Evolutionary conservation across 2,113 vertebrate species (phyloP).

Genomic region (Laterallus jamaicensis): DNA sequence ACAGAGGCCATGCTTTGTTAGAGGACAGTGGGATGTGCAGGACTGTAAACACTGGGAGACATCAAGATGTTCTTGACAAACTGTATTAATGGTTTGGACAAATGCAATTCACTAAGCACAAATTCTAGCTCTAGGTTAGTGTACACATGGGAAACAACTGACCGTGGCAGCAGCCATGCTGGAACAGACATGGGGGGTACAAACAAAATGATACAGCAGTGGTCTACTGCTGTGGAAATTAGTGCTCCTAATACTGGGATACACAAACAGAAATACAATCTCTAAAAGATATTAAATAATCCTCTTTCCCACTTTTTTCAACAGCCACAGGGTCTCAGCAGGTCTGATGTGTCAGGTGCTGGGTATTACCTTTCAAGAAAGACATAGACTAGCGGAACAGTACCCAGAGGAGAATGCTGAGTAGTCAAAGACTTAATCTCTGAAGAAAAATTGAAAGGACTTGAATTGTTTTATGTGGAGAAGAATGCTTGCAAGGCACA

Average conservation of each 20-base stretch:
- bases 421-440: background rate
- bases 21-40: background rate
- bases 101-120: background rate
- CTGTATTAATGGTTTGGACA: background rate
- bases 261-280: background rate
- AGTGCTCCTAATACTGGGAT: background rate
- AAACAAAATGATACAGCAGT: background rate
- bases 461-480: background rate
- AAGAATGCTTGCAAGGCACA: background rate
- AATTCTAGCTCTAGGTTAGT: background rate
- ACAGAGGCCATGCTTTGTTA: background rate
- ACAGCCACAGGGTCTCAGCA: background rate
- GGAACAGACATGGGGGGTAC: background rate
- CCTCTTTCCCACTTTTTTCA: background rate
- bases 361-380: background rate
- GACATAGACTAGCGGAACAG: background rate
- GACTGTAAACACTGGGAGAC: background rate
- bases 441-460: background rate
- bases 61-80: background rate
- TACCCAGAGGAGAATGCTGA: background rate
- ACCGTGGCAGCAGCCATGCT: background rate
- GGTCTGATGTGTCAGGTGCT: background rate
- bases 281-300: background rate
- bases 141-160: background rate
- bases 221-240: background rate